Base-by-base conservation (phyloP, 2,888 invertebrate species). In the Eristalis arbustorum region DNA sequence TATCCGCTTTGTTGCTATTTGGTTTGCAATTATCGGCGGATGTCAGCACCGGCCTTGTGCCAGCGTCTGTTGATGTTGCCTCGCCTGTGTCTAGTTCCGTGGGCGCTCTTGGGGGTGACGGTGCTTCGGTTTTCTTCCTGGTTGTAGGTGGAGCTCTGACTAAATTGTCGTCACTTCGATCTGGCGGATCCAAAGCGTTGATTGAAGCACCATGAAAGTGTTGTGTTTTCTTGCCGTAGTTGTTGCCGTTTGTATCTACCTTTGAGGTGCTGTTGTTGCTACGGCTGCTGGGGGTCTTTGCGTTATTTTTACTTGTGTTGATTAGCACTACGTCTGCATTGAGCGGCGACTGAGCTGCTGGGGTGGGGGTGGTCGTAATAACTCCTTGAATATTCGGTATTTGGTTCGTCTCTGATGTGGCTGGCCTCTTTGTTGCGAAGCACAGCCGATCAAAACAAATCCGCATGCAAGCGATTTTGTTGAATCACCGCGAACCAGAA, bases 381-480 rank as follows among this genome's bases (percentile, higher is more conserved):
- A 88, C 83, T 80, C 87, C 83, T 80, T 83, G 84, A 42, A 75
- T 80, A 76, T 84, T 84, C 72, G 82, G 84, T 81, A 75, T 79
- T 64, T 87, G 83, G 75, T 84, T 85, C 85, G 89, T 89, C 85
- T 89, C 89, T 90, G 89, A 89, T 89, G 90, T 90, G 94, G 95
- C 95, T 93, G 96, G 95, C 94, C 96, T 96, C 95, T 95, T 95
- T 94, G 96, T 96, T 95, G 96, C 96, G 96, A 97, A 97, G 96
- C 97, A 97, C 94, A 96, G 94, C 94, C 95, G 95, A 94, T 97
- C 96, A 94, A 97, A 96, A 94, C 97, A 97, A 95, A 97, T 96
- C 95, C 97, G 97, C 97, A 97, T 97, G 95, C 95, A 96, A 95
- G 95, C 95, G 95, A 94, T 93, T 94, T 92, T 92, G 90, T 88